A percentile compares a stretch with the other conserved stretches of the same genome.
Evolutionary conservation across 2,888 invertebrate species (phyloP).

Genomic region (Ptilodon capucinus): DNA sequence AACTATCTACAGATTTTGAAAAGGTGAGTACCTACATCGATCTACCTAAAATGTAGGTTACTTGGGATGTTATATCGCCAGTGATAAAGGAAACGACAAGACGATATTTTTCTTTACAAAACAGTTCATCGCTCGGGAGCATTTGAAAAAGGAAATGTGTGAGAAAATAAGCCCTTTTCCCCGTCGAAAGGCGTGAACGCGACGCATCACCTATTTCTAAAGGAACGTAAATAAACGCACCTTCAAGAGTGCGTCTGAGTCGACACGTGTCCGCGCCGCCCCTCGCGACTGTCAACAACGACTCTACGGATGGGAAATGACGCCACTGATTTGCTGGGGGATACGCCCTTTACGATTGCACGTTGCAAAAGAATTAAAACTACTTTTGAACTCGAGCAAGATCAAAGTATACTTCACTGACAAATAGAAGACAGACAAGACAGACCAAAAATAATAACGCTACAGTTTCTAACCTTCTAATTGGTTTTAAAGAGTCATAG

Average conservation of each 20-base stretch:
- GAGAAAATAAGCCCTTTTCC: conserved; percentile 61
- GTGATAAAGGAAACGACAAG: not conserved
- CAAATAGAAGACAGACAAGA: too few relatives aligned
- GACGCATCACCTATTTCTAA: conserved; percentile 75
- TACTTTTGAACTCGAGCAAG: not conserved
- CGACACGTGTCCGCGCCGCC: conserved; percentile 53
- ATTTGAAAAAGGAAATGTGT: conserved; percentile 48
- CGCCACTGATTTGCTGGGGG: conserved; percentile 17
- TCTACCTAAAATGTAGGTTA: too few relatives aligned
- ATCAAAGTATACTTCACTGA: too few relatives aligned
- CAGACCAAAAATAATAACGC: too few relatives aligned
- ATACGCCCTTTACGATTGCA: conserved; percentile 6
- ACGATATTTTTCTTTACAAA: conserved; percentile 17
- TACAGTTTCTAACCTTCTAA: too few relatives aligned
- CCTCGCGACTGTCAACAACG: conserved; percentile 45
- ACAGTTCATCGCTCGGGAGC: conserved; percentile 30
- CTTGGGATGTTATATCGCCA: not conserved
- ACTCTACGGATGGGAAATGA: conserved; percentile 28
- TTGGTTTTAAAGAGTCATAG: too few relatives aligned
- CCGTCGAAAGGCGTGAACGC: conserved; percentile 62
- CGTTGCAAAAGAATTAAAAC: not conserved
- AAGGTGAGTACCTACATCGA: too few relatives aligned
- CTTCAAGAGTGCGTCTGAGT: conserved; percentile 70
- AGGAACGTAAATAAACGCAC: conserved; percentile 75
- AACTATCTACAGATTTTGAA: too few relatives aligned